These are phyloP conservation scores for Brachypterus glaber DNA, from an alignment of 2,888 invertebrate genomes.

Conservation along the genomic window DNA sequence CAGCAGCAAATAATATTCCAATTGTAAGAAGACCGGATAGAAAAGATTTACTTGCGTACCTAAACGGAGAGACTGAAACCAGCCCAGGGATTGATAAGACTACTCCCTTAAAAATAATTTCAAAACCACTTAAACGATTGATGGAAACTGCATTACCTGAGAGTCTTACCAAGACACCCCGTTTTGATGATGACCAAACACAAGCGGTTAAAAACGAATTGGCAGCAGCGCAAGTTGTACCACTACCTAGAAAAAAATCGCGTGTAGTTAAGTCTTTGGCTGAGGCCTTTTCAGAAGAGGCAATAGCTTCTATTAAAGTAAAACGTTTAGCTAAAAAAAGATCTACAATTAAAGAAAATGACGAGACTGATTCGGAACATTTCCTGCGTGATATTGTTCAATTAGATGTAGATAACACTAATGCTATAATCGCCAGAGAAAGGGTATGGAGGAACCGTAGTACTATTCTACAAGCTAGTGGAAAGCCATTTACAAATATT, in stretches of 20 bases:
- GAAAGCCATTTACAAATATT: constrained; percentile 80
- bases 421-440: constrained; percentile 88
- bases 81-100: constrained; percentile 92
- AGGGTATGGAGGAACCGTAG: constrained; percentile 91
- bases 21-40: constrained; percentile 91
- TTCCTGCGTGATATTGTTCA: constrained; percentile 81
- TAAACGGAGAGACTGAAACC: constrained; percentile 86
- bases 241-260: no score
- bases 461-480: constrained; percentile 86
- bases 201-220: constrained; percentile 47
- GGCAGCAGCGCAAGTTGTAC: no score
- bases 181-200: constrained; percentile 86
- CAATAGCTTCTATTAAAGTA: constrained; percentile 93
- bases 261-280: constrained; percentile 74
- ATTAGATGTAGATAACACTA: constrained; percentile 87
- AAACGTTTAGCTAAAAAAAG: constrained; percentile 91
- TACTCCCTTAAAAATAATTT: constrained; percentile 90
- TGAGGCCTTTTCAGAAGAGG: constrained; percentile 94
- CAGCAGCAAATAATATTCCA: constrained; percentile 87
- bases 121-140: constrained; percentile 78
- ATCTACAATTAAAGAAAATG: constrained; percentile 76
- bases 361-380: constrained; percentile 46
- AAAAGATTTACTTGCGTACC: constrained; percentile 84
- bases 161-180: constrained; percentile 74
- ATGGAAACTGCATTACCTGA: constrained; percentile 68